These are phyloP conservation scores for Prochilodus magdalenae DNA, from an alignment of 2,113 vertebrate genomes.

Conservation along the genomic window DNA sequence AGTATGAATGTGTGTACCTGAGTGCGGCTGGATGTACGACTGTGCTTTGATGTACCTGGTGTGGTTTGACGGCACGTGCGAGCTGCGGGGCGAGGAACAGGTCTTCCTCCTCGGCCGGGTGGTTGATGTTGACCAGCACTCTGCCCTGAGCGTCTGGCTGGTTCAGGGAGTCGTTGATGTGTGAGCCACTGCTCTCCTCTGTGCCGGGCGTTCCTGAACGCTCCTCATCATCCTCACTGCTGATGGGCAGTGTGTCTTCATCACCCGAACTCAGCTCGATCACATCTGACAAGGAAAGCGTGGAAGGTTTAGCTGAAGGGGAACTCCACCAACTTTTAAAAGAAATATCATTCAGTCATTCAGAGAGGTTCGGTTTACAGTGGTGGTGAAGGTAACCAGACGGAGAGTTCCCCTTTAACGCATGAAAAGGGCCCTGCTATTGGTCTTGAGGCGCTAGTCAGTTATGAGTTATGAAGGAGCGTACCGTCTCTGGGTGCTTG, in stretches of 20 bases:
- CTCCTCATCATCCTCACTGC: constrained; percentile 90
- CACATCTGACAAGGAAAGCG: constrained; percentile 79
- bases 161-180: constrained; percentile 92
- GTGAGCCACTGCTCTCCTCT: constrained; percentile 94
- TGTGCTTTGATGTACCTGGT: constrained; percentile 84
- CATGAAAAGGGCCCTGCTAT: too few relatives aligned
- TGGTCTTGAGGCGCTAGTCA: too few relatives aligned
- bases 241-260: constrained; percentile 90
- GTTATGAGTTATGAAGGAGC: constrained; percentile 25
- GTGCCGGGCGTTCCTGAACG: constrained; percentile 68
- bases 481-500: constrained; percentile 86
- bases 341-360: too few relatives aligned
- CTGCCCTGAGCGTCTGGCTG: constrained; percentile 88
- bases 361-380: too few relatives aligned
- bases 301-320: too few relatives aligned
- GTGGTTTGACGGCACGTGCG: constrained; percentile 94
- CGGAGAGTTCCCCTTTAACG: too few relatives aligned
- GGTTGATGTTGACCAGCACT: constrained; percentile 97
- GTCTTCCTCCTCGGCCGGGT: constrained; percentile 94
- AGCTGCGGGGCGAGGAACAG: constrained; percentile 93
- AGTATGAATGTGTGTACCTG: too few relatives aligned
- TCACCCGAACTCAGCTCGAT: constrained; percentile 98
- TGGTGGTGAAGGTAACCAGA: too few relatives aligned
- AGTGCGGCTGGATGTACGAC: neutral
- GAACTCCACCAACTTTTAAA: too few relatives aligned